A percentile compares a stretch with the other conserved stretches of the same genome.
Evolutionary conservation across 2,888 invertebrate genomes (phyloP).

Genomic region (Proisotoma minuta): DNA sequence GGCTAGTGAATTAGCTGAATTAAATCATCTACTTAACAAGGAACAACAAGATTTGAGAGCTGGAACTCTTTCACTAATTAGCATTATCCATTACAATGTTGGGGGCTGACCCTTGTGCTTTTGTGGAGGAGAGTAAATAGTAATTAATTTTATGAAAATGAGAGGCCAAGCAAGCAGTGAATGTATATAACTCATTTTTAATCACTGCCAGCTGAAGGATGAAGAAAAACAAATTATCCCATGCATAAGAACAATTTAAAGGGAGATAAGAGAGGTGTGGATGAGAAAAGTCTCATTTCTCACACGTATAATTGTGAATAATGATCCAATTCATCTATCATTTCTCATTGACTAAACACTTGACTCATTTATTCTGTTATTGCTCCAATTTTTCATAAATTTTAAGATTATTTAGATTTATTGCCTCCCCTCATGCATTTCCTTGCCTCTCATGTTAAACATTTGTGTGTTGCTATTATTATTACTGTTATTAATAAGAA

Average conservation of each 20-base stretch:
- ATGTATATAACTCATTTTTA: neutral
- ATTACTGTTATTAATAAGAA: too few relatives aligned
- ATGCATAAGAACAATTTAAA: too few relatives aligned
- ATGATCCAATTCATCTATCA: slow-evolving; percentile 8
- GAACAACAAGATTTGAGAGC: neutral
- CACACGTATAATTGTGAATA: slow-evolving; percentile 12
- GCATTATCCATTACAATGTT: neutral
- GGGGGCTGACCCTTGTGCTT: neutral
- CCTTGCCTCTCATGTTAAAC: too few relatives aligned
- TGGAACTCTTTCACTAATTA: neutral
- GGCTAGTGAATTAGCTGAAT: neutral
- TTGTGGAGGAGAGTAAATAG: slow-evolving; percentile 10
- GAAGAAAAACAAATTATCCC: neutral
- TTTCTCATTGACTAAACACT: slow-evolving; percentile 14
- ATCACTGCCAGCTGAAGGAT: neutral
- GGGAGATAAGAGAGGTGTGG: slow-evolving; percentile 2
- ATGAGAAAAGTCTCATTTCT: slow-evolving; percentile 8
- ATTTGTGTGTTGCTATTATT: too few relatives aligned
- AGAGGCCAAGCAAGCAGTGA: neutral
- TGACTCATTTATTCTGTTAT: slow-evolving; percentile 10
- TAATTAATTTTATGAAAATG: slow-evolving; percentile 10
- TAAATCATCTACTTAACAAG: slow-evolving; percentile 5
- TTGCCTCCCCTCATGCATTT: neutral
- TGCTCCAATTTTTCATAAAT: slow-evolving; percentile 6
- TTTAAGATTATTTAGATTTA: slow-evolving; percentile 8